These are phyloP conservation scores for Muschampia plurimacula DNA, from an alignment of 2,888 invertebrate species.

Conservation along the genomic window DNA sequence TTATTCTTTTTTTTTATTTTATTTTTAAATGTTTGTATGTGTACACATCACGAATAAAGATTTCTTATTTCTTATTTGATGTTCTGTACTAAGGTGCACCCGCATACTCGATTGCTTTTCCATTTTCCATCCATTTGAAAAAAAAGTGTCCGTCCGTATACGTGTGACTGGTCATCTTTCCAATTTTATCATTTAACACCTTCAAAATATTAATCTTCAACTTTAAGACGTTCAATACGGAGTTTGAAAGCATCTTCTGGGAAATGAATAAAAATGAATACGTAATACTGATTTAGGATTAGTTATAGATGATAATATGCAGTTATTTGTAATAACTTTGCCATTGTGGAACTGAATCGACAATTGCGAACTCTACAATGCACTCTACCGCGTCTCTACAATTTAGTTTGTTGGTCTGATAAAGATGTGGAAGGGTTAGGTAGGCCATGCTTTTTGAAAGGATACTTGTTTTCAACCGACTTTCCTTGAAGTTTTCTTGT, in stretches of 20 bases:
- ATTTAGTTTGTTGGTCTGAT: conserved; percentile 48
- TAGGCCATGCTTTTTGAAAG: conserved; percentile 9
- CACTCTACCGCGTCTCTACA: conserved; percentile 42
- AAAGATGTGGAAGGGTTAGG: conserved; percentile 54
- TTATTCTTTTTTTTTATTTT: too few species aligned
- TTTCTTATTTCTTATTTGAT: too few species aligned
- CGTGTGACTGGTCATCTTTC: too few species aligned
- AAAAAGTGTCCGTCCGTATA: too few species aligned
- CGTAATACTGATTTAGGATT: conserved; percentile 57
- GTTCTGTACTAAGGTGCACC: too few species aligned
- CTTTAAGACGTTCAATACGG: conserved; percentile 19
- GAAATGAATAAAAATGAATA: conserved; percentile 50
- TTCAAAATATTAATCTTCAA: conserved; percentile 34
- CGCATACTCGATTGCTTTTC: too few species aligned
- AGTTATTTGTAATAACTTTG: conserved; percentile 60
- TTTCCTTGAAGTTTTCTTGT: too few species aligned
- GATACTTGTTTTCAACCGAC: too few species aligned
- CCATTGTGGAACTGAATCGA: conserved; percentile 60
- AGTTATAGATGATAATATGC: conserved; percentile 57
- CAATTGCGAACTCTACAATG: conserved; percentile 60
- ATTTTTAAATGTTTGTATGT: too few species aligned
- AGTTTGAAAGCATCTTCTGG: conserved; percentile 46
- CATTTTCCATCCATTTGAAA: too few species aligned
- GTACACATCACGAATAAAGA: too few species aligned
- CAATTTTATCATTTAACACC: conserved; percentile 28